These are phyloP conservation scores for Phaethornis superciliosus DNA, from an alignment of 2,113 vertebrate species.

Conservation along the genomic window DNA sequence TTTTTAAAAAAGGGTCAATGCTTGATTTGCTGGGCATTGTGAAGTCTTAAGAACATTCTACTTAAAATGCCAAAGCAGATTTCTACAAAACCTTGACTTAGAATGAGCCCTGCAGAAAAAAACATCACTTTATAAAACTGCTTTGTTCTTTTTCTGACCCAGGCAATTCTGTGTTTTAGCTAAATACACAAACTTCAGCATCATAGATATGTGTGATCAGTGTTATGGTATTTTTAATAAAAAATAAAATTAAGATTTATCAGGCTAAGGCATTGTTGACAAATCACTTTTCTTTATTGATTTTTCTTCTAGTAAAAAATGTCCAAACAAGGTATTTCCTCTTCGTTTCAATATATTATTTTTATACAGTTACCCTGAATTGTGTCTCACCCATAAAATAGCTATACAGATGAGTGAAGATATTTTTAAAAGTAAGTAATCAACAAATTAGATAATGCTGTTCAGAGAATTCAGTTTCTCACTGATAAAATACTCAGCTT, in stretches of 20 bases:
- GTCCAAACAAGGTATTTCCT: not conserved
- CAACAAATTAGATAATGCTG: not conserved
- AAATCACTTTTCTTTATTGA: conserved; percentile 41
- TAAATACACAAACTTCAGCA: not conserved
- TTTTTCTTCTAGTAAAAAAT: conserved; percentile 25
- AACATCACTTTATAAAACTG: not conserved
- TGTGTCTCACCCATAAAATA: not conserved
- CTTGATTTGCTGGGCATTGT: not conserved
- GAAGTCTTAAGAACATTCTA: not conserved
- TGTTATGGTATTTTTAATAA: not conserved
- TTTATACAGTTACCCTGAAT: not conserved
- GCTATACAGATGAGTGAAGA: not conserved
- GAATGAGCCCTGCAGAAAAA: not conserved
- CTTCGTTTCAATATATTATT: not conserved
- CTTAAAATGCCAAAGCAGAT: not conserved
- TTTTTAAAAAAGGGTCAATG: not conserved
- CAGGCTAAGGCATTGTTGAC: not conserved
- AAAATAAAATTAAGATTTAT: conserved; percentile 17
- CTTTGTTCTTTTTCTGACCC: not conserved
- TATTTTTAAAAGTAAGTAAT: not conserved
- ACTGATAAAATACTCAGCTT: not conserved
- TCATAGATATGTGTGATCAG: not conserved
- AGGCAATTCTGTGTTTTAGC: not conserved
- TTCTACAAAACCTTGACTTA: not conserved
- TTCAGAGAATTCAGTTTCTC: not conserved